Evolutionary conservation across 2,888 invertebrate genomes (phyloP).

Genomic region (Penaeus monodon): DNA sequence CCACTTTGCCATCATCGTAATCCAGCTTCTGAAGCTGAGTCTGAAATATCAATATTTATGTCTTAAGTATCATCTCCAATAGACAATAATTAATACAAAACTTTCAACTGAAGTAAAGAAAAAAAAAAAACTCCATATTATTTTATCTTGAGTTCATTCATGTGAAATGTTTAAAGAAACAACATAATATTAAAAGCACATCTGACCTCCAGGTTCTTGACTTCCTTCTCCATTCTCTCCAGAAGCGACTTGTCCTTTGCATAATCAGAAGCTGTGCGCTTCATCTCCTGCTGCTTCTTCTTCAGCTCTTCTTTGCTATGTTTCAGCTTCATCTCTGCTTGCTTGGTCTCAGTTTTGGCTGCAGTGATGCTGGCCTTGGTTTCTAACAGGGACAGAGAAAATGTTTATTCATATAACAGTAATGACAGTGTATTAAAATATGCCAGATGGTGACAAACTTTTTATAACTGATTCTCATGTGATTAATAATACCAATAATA

Average conservation of each 20-base stretch:
- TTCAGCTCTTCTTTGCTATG: conserved; percentile 77
- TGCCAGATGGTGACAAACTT: no score
- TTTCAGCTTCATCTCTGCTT: conserved; percentile 81
- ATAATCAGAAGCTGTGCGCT: conserved; percentile 78
- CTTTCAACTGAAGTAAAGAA: no score
- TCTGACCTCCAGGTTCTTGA: conserved; percentile 69
- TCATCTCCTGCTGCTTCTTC: conserved; percentile 78
- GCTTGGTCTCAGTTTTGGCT: conserved; percentile 83
- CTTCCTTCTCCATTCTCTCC: conserved; percentile 73
- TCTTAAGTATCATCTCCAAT: no score
- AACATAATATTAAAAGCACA: not conserved
- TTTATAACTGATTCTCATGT: no score
- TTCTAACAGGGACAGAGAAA: conserved; percentile 71
- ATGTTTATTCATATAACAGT: no score
- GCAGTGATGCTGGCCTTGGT: conserved; percentile 82
- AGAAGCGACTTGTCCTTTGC: conserved; percentile 77
- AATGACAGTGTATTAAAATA: not conserved
- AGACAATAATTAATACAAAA: no score
- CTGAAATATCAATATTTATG: conserved; percentile 68
- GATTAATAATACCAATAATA: no score
- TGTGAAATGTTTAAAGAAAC: not conserved
- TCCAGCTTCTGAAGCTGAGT: conserved; percentile 70
- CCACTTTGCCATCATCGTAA: conserved; percentile 77
- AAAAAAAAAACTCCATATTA: no score
- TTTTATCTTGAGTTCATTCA: no score